Evolutionary conservation across 2,797 vertebrate genomes (phyloP).

Genomic region (Sarcophilus harrisii): DNA sequence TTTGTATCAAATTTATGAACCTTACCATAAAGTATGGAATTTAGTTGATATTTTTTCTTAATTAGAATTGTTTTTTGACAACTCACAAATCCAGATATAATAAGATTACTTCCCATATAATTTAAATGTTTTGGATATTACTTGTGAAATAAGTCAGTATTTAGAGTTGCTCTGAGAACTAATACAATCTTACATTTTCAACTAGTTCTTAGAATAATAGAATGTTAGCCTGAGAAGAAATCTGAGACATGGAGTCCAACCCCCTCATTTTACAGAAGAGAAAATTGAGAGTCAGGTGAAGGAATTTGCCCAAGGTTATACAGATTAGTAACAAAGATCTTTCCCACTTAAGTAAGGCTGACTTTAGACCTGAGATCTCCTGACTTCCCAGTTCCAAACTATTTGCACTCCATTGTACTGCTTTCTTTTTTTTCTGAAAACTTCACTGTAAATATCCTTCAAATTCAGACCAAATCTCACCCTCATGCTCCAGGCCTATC

Average conservation of each 20-base stretch:
- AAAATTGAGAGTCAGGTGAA: neutral
- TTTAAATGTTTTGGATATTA: constrained; percentile 4
- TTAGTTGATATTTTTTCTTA: neutral
- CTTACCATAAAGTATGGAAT: neutral
- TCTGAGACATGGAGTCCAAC: neutral
- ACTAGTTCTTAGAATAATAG: neutral
- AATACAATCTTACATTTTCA: constrained; percentile 37
- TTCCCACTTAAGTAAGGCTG: neutral
- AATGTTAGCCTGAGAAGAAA: neutral
- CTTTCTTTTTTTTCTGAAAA: neutral
- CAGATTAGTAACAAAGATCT: neutral
- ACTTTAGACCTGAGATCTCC: neutral
- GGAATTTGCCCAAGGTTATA: neutral
- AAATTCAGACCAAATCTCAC: neutral
- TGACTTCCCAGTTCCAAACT: neutral
- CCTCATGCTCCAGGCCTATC: neutral
- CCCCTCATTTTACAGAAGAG: neutral
- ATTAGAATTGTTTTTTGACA: neutral
- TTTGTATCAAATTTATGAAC: constrained; percentile 11
- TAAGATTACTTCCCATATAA: neutral
- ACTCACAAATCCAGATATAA: neutral
- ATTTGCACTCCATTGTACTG: neutral
- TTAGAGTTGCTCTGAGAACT: constrained; percentile 16
- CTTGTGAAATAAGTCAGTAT: constrained; percentile 2
- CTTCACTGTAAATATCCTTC: neutral